These are phyloP conservation scores for Andrena cerasifolii DNA, from an alignment of 1,140 invertebrate genomes.

Conservation along the genomic window DNA sequence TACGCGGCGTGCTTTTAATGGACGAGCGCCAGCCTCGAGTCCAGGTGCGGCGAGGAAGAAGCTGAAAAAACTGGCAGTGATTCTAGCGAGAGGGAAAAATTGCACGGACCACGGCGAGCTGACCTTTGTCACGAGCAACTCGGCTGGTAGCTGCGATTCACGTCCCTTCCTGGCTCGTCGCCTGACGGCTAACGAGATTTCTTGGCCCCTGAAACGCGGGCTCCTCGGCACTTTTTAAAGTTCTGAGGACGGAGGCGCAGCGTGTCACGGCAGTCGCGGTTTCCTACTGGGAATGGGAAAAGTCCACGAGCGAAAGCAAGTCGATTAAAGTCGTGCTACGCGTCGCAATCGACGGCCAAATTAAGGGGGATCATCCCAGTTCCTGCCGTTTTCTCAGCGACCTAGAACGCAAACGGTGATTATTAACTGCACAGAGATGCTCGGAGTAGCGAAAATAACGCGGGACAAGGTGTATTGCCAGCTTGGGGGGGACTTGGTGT, in stretches of 20 bases:
- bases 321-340: too few relatives aligned
- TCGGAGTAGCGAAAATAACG: too few relatives aligned
- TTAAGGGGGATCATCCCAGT: too few relatives aligned
- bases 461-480: too few relatives aligned
- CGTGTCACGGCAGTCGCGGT: too few relatives aligned
- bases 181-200: conserved; percentile 29
- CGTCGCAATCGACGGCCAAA: too few relatives aligned
- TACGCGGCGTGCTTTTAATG: conserved; percentile 8
- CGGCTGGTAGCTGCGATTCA: conserved; percentile 23
- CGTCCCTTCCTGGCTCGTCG: not conserved
- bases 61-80: not conserved
- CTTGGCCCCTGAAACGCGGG: conserved; percentile 7
- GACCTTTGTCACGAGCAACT: conserved; percentile 25
- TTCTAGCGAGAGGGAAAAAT: conserved; percentile 18
- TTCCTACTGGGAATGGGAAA: too few relatives aligned
- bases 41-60: not conserved
- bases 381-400: too few relatives aligned
- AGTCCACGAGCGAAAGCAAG: too few relatives aligned
- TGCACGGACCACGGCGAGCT: not conserved
- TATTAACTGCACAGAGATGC: too few relatives aligned
- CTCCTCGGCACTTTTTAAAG: not conserved
- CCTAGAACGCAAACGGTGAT: too few relatives aligned
- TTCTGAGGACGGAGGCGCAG: not conserved
- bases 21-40: not conserved
- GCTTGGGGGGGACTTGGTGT: too few relatives aligned